These are phyloP conservation scores for Carapus acus DNA, from an alignment of 2,797 vertebrate genomes.

Conservation along the genomic window DNA sequence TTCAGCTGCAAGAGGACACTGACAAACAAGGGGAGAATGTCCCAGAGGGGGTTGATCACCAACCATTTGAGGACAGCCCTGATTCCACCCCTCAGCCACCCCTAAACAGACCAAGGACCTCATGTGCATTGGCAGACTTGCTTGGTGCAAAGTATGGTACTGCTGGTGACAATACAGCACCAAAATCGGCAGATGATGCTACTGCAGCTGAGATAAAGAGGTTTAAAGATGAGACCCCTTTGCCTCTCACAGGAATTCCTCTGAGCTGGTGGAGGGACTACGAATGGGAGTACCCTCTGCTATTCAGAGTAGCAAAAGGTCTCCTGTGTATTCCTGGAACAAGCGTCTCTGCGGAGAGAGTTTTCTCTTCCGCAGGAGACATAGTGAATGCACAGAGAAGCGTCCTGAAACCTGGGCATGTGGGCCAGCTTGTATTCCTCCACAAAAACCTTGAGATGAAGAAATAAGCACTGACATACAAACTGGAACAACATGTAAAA, in stretches of 20 bases:
- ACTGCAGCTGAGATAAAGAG: neutral
- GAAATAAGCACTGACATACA: too few relatives aligned
- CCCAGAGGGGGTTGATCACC: slow-evolving; percentile 1
- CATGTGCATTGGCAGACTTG: slow-evolving; percentile 2
- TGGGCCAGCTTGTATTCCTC: slow-evolving; percentile 1
- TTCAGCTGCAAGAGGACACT: too few relatives aligned
- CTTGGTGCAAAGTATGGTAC: neutral
- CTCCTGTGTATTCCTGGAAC: slow-evolving; percentile 9
- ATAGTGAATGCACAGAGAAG: slow-evolving; percentile 7
- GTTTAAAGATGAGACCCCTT: slow-evolving; percentile 4
- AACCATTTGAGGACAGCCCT: too few relatives aligned
- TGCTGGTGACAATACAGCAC: slow-evolving; percentile 8
- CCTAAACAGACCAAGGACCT: slow-evolving; percentile 1
- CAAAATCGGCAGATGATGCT: slow-evolving; percentile 4
- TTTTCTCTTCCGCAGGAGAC: slow-evolving; percentile 4
- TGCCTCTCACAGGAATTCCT: neutral
- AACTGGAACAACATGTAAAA: too few relatives aligned
- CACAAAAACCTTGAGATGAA: slow-evolving; percentile 3
- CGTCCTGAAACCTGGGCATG: slow-evolving; percentile 1
- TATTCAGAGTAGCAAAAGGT: slow-evolving; percentile 2
- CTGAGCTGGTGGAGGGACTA: neutral
- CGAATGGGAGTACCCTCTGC: neutral
- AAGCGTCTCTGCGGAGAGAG: slow-evolving; percentile 1
- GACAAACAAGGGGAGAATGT: too few relatives aligned
- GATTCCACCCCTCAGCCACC: slow-evolving; percentile 2